Evolutionary conservation across 2,113 vertebrate species (phyloP).

Genomic region (Theristicus caerulescens): DNA sequence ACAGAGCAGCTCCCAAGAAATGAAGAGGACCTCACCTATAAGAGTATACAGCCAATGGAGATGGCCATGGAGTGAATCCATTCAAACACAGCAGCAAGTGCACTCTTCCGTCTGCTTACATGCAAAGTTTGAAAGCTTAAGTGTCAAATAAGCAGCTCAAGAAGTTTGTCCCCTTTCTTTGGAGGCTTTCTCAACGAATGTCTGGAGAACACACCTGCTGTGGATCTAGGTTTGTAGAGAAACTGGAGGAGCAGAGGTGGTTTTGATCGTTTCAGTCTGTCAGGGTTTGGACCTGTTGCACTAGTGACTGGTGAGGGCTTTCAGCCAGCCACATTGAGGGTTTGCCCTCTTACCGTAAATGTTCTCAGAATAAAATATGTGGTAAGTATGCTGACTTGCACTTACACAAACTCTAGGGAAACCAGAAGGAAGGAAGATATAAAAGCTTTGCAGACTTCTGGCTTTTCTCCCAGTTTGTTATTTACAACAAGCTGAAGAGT

Average conservation of each 20-base stretch:
- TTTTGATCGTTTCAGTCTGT: background rate
- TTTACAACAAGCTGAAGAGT: slow-evolving; percentile 28
- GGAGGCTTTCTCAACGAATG: background rate
- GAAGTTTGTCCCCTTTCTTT: background rate
- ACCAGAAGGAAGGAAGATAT: slow-evolving; percentile 25
- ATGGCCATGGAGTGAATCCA: background rate
- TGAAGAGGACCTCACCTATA: background rate
- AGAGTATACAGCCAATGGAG: background rate
- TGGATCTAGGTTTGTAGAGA: background rate
- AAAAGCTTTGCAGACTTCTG: slow-evolving; percentile 25
- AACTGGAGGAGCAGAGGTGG: background rate
- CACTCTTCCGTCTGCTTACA: background rate
- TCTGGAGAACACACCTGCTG: background rate
- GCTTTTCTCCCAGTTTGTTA: slow-evolving; percentile 36
- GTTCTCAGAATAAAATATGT: background rate
- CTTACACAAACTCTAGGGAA: background rate
- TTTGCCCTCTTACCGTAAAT: background rate
- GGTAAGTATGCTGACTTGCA: slow-evolving; percentile 28
- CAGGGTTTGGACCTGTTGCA: background rate
- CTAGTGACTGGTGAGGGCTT: background rate
- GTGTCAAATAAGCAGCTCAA: background rate
- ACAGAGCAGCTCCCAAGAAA: background rate
- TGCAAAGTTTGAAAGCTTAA: background rate
- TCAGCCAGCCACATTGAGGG: background rate
- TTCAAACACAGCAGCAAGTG: background rate